Evolutionary conservation across 2,888 invertebrate species (phyloP), one percentile per base, ranked within the genome.

Genomic region (Nebria brevicollis): DNA sequence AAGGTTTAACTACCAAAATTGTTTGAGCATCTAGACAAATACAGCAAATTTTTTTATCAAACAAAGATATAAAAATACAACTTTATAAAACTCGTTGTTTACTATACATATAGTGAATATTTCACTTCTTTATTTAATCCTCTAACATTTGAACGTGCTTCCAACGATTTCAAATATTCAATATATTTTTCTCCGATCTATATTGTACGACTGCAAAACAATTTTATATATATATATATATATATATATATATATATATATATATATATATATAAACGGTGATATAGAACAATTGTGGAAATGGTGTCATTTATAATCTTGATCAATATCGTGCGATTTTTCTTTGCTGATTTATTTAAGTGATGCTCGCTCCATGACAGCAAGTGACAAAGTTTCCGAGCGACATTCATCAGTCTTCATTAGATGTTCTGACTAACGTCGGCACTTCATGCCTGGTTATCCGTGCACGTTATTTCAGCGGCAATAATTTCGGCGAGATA

Each of bases 381-480:
- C 70, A 66, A 66, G 75, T 82, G 43, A 76, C 78, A 82, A 82
- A 80, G 73, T 70, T 82, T 42, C 54, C 42, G 64, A 82, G 77
- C 72, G 78, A 68, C 65, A 77, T 78, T 82, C 82, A 82, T 82
- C 78, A 75, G 78, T 82, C 82, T 82, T 82, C 82, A 82, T 82
- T 82, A 82, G 72, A 54, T 68, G 26, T 42, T 11, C 73, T 11
- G 26, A 70, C n/a, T 66, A 25, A 70, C 41, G 26, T 66, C 41
- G 75, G 70, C 74, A 64, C 80, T 68, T 66, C 66, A 79, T 74
- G 72, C 54, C 74, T 15, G 25, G 20, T 25, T 15, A 25, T 2
- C 20, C 5, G 11, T 10, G 34, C 5, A n/a, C 70, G 20, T 1
- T 70, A 11, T 34, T 25, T 26, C 25, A 15, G 25, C 26, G 70